phyloP scores from a whole-genome alignment of 2,888 invertebrate species.

The Dasypolia templi region DNA sequence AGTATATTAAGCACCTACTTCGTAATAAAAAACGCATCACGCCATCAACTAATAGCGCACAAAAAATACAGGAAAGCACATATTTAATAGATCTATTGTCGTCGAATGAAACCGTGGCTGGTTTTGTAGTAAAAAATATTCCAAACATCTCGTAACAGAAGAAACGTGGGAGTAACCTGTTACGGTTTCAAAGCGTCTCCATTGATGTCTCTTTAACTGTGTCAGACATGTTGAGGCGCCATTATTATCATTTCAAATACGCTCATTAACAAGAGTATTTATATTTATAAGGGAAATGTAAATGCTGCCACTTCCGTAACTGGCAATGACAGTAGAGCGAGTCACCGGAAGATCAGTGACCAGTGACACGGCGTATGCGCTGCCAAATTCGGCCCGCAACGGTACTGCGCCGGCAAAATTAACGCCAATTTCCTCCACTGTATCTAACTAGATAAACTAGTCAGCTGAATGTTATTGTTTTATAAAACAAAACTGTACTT shows the following conservation, averaged over 20 bases:
- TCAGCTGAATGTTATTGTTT: slow-evolving; percentile 39
- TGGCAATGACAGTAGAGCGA: slow-evolving; percentile 56
- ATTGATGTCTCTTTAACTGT: slow-evolving; percentile 53
- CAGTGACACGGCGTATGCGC: slow-evolving; percentile 68
- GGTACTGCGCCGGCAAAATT: slow-evolving; percentile 83
- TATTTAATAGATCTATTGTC: slow-evolving; percentile 41
- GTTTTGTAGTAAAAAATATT: slow-evolving; percentile 35
- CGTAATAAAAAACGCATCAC: slow-evolving; percentile 13
- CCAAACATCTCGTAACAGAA: slow-evolving; percentile 39
- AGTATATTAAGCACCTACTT: no score
- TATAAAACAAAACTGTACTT: slow-evolving; percentile 32
- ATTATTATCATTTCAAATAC: slow-evolving; percentile 24
- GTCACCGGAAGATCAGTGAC: slow-evolving; percentile 88
- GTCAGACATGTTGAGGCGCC: slow-evolving; percentile 41
- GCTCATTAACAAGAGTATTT: slow-evolving; percentile 3
- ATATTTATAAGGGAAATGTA: slow-evolving; percentile 14
- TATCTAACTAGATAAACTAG: slow-evolving; percentile 58
- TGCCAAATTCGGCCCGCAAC: slow-evolving; percentile 86
- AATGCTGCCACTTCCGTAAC: slow-evolving; percentile 40
- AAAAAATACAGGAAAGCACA: slow-evolving; percentile 41
- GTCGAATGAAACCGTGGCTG: slow-evolving; percentile 33
- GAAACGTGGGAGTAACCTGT: slow-evolving; percentile 67
- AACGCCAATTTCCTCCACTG: slow-evolving; percentile 74
- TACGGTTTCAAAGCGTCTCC: slow-evolving; percentile 54
- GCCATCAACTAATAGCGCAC: neutral